These are phyloP conservation scores for Pangasius larnaudii DNA, from an alignment of 2,797 vertebrate species.

Conservation along the genomic window DNA sequence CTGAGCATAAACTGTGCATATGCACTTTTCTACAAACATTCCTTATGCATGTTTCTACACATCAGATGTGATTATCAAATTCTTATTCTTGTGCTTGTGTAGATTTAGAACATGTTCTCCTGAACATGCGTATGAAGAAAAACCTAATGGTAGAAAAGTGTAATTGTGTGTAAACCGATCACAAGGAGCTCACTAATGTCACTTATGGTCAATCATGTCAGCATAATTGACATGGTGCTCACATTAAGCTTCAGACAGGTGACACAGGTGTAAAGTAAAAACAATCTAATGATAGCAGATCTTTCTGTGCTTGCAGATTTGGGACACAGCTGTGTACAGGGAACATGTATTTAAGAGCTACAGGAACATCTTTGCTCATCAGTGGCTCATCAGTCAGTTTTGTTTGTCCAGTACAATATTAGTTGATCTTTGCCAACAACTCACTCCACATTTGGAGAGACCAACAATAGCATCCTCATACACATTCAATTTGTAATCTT, in stretches of 20 bases:
- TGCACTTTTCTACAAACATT: neutral
- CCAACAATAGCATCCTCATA: neutral
- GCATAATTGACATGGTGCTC: neutral
- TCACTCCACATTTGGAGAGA: neutral
- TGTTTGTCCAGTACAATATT: neutral
- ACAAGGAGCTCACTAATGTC: neutral
- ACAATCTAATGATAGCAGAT: neutral
- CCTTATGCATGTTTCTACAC: neutral
- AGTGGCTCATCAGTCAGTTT: neutral
- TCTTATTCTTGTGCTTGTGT: neutral
- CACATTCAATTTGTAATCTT: neutral
- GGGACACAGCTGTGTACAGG: neutral
- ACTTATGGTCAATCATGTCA: neutral
- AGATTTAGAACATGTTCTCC: neutral
- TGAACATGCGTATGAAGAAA: neutral
- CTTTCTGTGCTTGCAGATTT: neutral
- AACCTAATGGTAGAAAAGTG: neutral
- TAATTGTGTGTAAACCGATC: neutral
- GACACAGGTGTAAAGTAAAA: neutral
- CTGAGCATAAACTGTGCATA: neutral
- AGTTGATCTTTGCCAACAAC: neutral
- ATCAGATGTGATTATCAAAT: too few relatives aligned
- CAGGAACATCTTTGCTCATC: neutral
- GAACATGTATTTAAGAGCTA: neutral
- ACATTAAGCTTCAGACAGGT: neutral